These are phyloP conservation scores for Phenganax marumi DNA, from an alignment of 92 coral and sea anemone genomes.

Conservation along the genomic window DNA sequence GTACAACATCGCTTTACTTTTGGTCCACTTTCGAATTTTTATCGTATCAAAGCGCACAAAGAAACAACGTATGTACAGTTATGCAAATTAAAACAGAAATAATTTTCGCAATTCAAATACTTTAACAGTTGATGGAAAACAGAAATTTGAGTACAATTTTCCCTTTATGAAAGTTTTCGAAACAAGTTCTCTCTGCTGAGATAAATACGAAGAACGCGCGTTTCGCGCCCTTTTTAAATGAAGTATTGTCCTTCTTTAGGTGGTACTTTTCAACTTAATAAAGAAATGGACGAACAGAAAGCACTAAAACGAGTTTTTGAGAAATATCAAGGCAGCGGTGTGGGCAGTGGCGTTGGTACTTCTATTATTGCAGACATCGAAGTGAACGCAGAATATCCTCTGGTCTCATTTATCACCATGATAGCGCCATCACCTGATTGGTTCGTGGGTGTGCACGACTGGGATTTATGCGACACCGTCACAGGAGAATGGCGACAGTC, in stretches of 20 bases:
- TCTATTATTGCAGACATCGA: not conserved
- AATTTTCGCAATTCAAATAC: too few relatives aligned
- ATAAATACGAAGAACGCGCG: too few relatives aligned
- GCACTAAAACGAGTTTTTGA: not conserved
- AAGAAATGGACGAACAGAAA: slow-evolving; percentile 1
- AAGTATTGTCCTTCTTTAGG: not conserved
- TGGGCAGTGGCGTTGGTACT: not conserved
- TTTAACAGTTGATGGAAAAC: too few relatives aligned
- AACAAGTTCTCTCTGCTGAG: too few relatives aligned
- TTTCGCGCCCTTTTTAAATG: too few relatives aligned
- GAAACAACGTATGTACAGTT: too few relatives aligned
- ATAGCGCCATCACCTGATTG: slow-evolving; percentile 49
- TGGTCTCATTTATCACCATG: slow-evolving; percentile 47
- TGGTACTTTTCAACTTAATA: not conserved
- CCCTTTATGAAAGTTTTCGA: too few relatives aligned
- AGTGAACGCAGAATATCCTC: slow-evolving; percentile 36
- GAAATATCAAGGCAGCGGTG: not conserved
- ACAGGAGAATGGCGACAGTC: slow-evolving; percentile 8
- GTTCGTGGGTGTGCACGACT: slow-evolving; percentile 47
- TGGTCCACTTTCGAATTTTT: too few relatives aligned
- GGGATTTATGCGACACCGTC: slow-evolving; percentile 22
- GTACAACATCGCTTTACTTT: too few relatives aligned
- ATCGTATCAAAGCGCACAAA: too few relatives aligned
- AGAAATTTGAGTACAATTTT: too few relatives aligned
- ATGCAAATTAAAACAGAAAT: too few relatives aligned